Percentiles rank a stretch among this genome's conserved stretches.
phyloP scores from a whole-genome alignment of 1,140 invertebrate species.

The Maconellicoccus hirsutus region DNA sequence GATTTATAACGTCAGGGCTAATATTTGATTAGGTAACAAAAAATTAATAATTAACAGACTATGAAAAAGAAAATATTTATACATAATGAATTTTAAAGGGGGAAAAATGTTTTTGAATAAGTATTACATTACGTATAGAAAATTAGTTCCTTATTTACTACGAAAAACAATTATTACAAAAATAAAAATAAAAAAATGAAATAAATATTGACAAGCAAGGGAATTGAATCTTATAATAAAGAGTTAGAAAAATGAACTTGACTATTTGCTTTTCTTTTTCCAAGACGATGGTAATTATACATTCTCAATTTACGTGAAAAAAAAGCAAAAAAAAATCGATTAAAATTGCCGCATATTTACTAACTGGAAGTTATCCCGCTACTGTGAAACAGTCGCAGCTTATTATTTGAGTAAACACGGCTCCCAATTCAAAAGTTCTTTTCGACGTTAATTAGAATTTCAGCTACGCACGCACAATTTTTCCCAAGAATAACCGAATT shows the following conservation, averaged over 20 bases:
- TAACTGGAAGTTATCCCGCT: not conserved
- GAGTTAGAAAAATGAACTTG: no score
- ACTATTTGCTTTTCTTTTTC: not conserved
- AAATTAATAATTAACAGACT: not conserved
- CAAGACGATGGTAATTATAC: not conserved
- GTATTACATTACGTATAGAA: no score
- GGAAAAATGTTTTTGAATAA: no score
- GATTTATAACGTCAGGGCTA: not conserved
- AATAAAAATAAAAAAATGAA: no score
- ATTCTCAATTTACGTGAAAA: not conserved
- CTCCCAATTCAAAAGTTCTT: not conserved
- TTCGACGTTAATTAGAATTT: slow-evolving; percentile 5
- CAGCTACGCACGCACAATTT: not conserved
- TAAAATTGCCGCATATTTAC: not conserved
- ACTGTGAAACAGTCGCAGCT: not conserved
- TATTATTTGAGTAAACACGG: not conserved
- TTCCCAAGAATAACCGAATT: not conserved
- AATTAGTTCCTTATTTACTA: no score
- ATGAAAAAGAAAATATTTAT: not conserved
- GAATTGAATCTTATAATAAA: no score
- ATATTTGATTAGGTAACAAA: not conserved
- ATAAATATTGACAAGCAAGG: no score
- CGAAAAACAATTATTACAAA: no score
- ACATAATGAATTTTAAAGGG: no score
- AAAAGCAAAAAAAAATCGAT: not conserved